Base-by-base conservation (phyloP, 2,888 invertebrate species). In the Pristionchus japonicus region DNA sequence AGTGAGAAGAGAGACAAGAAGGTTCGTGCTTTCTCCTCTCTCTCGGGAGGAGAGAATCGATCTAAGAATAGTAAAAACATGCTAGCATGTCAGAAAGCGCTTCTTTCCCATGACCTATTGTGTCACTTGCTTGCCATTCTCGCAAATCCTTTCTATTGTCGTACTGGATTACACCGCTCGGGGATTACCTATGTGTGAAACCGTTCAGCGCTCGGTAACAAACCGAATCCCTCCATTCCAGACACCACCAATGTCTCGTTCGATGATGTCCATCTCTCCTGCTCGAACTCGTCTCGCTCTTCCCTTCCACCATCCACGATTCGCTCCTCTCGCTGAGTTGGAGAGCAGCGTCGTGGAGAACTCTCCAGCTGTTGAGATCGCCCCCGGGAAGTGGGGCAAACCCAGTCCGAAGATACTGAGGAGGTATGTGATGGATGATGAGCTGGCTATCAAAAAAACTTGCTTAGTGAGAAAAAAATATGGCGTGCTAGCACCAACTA, bases 251-350 rank as follows among this genome's bases (percentile, higher is more conserved):
- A 64, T 74, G 31, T 88, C 88, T 64, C 80, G 77, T 27, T 88
- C 88, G 13, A 88, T 88, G 88, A 34, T 61, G 27, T 52, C 87
- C 0, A 37, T 83, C 43, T 88, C 88, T 1, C 61, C 88, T 23
- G 27, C 61, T 37, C 87, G 77, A 9, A 27, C 40, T 37, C 88
- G 88, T 27, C 88, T 88, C 67, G 31, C 57, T 23, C 82, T 88
- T 27, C 82, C 82, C 27, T 80, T 67, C 52, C 80, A 47, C 7
- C 80, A 49, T 61, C 64, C 74, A 0, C 40, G 67, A 20, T 88
- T 88, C 83, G 92, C 92, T 15, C 92, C 92, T n/a, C 80, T 92
- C 80, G 92, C 92, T n/a, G 90, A 90, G 40, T 86, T 88, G 88
- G 92, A 92, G 83, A 89, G 90, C 20, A 89, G 89, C 3, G 89